Conservation (phyloP, 2,113 vertebrate species). For the Solea senegalensis region DNA sequence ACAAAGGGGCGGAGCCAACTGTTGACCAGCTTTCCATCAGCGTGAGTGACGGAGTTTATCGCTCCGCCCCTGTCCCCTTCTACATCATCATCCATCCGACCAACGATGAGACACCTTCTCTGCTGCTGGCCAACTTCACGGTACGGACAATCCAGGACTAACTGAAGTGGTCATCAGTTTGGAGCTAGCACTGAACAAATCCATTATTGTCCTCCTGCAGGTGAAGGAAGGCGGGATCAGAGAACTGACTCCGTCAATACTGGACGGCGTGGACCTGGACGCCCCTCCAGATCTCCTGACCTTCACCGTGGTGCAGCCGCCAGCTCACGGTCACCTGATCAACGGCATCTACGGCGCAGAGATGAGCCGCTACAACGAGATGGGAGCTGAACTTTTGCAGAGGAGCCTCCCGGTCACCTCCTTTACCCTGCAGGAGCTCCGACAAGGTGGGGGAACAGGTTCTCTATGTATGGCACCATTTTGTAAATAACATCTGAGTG, state of each 20-base stretch:
- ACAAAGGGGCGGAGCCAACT: conserved; percentile 64
- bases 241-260: conserved; percentile 53
- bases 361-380: conserved; percentile 37
- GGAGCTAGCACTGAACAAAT: no score
- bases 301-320: conserved; percentile 59
- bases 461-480: neutral
- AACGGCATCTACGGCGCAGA: conserved; percentile 61
- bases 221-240: conserved; percentile 70
- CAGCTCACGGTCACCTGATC: conserved; percentile 65
- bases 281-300: conserved; percentile 55
- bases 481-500: neutral
- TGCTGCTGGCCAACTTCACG: conserved; percentile 76
- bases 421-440: conserved; percentile 76
- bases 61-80: conserved; percentile 72
- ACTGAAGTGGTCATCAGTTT: neutral
- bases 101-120: conserved; percentile 75
- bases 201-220: conserved; percentile 36
- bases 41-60: conserved; percentile 77
- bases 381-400: conserved; percentile 54
- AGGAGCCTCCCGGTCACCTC: conserved; percentile 45
- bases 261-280: conserved; percentile 70
- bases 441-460: conserved; percentile 50
- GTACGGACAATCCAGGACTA: conserved; percentile 43
- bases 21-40: conserved; percentile 73
- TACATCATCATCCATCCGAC: conserved; percentile 79